Conservation (phyloP, 2,888 invertebrate species). For the Drosophila yooni region DNA sequence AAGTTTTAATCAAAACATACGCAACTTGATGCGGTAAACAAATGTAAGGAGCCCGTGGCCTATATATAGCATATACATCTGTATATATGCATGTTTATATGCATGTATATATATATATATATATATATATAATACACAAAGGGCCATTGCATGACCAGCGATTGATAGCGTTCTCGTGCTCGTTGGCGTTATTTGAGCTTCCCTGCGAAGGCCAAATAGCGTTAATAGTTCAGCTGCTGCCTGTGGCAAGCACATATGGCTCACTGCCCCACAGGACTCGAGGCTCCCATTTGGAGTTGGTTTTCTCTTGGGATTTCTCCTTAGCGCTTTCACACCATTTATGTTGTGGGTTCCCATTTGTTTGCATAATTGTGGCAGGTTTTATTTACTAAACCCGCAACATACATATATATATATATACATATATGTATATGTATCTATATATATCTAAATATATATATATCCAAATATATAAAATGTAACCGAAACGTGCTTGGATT, state of each 20-base stretch:
- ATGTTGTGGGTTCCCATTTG: conserved; percentile 20
- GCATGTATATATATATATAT: neutral
- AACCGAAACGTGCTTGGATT: neutral
- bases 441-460: neutral
- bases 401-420: conserved; percentile 27
- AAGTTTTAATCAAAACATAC: conserved; percentile 61
- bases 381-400: conserved; percentile 33
- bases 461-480: neutral
- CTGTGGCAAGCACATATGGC: conserved; percentile 49
- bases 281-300: neutral
- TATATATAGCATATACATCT: conserved; percentile 37
- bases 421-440: neutral
- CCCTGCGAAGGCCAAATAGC: conserved; percentile 52
- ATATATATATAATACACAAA: neutral
- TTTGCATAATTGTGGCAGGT: conserved; percentile 29
- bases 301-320: neutral
- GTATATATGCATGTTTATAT: neutral
- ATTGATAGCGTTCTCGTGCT: conserved; percentile 27
- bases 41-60: conserved; percentile 69
- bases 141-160: conserved; percentile 49
- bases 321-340: conserved; percentile 38
- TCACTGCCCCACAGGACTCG: neutral
- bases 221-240: conserved; percentile 61
- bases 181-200: conserved; percentile 28
- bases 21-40: conserved; percentile 61